A percentile compares a stretch with the other conserved stretches of the same genome.
Evolutionary conservation across 2,113 vertebrate species (phyloP).

Genomic region (Crypturellus undulatus): DNA sequence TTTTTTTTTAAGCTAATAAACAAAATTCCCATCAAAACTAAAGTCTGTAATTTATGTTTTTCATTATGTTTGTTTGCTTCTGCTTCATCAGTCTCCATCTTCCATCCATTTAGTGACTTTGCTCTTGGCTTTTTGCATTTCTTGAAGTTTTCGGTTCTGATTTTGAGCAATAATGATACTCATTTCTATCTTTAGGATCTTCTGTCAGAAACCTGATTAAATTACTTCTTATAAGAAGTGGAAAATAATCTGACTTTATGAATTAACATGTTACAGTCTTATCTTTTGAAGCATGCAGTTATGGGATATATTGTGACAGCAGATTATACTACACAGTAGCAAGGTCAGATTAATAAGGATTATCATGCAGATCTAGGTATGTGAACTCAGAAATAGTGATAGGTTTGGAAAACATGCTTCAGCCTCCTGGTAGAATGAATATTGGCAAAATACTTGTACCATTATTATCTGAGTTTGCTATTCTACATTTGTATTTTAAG

Average conservation of each 20-base stretch:
- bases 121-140: neutral
- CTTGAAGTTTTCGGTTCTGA: neutral
- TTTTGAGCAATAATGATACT: neutral
- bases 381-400: neutral
- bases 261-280: neutral
- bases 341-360: neutral
- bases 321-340: neutral
- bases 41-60: neutral
- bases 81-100: neutral
- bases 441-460: neutral
- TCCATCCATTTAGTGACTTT: neutral
- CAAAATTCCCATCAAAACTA: neutral
- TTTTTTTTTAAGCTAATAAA: no score
- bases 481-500: neutral
- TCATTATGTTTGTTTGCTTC: neutral
- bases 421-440: neutral
- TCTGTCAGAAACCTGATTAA: constrained; percentile 6
- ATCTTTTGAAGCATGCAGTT: neutral
- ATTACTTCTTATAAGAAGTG: constrained; percentile 25
- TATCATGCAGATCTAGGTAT: neutral
- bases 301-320: neutral
- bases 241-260: constrained; percentile 27
- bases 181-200: neutral
- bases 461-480: neutral
- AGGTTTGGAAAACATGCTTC: neutral